A percentile compares a stretch with the other conserved stretches of the same genome.
Conservation (phyloP, 2,797 vertebrate species). For the Margarornis squamiger region DNA sequence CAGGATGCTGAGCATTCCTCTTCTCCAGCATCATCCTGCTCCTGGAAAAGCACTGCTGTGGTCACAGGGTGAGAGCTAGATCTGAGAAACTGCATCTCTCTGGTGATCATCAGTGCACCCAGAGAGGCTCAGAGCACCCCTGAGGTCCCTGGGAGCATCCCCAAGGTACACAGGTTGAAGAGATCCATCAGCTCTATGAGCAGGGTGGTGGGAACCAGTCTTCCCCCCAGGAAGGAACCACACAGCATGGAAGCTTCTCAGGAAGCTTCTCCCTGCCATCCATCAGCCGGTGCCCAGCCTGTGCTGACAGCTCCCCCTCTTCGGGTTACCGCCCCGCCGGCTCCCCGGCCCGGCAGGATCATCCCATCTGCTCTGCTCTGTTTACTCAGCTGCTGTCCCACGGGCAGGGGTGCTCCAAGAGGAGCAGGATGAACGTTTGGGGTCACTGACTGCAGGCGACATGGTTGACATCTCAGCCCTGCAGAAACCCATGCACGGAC, state of each 20-base stretch:
- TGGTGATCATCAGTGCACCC: neutral
- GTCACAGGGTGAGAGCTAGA: neutral
- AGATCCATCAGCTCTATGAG: neutral
- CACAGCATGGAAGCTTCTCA: slow-evolving; percentile 22
- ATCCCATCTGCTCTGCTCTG: slow-evolving; percentile 57
- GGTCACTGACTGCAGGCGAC: slow-evolving; percentile 43
- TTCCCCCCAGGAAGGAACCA: neutral
- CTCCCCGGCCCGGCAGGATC: neutral
- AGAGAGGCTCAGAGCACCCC: neutral
- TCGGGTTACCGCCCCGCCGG: slow-evolving; percentile 22
- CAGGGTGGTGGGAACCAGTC: neutral
- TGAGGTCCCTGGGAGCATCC: neutral
- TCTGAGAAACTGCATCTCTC: neutral
- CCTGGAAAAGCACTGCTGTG: neutral
- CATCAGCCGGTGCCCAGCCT: slow-evolving; percentile 11
- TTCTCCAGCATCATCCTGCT: neutral
- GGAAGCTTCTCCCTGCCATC: slow-evolving; percentile 52
- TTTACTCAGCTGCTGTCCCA: slow-evolving; percentile 64
- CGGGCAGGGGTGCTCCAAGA: neutral
- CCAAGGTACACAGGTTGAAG: neutral
- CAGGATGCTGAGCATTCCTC: neutral
- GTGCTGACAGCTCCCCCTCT: slow-evolving; percentile 50
- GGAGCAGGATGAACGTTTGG: slow-evolving; percentile 6
- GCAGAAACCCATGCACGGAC: neutral
- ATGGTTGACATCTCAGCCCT: neutral